Evolutionary conservation across 2,113 vertebrate genomes (phyloP).

Genomic region (Holacanthus passer): DNA sequence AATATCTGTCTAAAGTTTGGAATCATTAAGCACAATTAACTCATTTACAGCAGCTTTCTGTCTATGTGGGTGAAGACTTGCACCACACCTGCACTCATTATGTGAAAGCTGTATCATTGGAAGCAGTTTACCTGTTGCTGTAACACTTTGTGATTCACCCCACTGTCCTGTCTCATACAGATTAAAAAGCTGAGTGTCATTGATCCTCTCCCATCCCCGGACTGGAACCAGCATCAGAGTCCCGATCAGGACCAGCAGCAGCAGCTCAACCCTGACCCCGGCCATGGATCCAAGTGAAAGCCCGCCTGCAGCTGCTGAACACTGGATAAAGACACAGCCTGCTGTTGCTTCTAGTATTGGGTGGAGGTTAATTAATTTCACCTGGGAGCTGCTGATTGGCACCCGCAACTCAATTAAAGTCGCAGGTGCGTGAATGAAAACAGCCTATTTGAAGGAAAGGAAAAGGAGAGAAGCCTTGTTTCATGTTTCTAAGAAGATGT

Average conservation of each 20-base stretch:
- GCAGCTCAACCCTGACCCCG: slow-evolving; percentile 11
- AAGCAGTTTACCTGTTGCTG: background rate
- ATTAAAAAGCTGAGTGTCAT: background rate
- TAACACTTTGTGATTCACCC: rapidly evolving
- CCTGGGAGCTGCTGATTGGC: slow-evolving; percentile 29
- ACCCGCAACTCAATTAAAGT: background rate
- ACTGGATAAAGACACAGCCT: rapidly evolving
- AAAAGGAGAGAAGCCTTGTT: background rate
- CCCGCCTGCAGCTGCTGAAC: background rate
- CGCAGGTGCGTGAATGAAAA: background rate
- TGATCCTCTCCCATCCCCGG: slow-evolving; percentile 21
- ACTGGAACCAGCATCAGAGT: slow-evolving; percentile 33
- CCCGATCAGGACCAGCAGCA: slow-evolving; percentile 31
- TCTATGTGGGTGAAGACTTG: too few relatives aligned
- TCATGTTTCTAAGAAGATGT: background rate
- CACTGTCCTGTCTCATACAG: background rate
- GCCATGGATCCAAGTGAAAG: slow-evolving; percentile 57
- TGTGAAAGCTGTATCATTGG: background rate
- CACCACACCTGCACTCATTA: background rate
- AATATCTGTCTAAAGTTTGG: too few relatives aligned
- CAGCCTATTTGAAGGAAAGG: background rate
- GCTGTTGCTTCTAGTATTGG: background rate
- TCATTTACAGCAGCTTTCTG: too few relatives aligned
- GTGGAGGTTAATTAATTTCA: slow-evolving; percentile 27
- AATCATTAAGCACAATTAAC: too few relatives aligned